Evolutionary conservation across 2,797 vertebrate species (phyloP).

Genomic region (Champsocephalus gunnari): DNA sequence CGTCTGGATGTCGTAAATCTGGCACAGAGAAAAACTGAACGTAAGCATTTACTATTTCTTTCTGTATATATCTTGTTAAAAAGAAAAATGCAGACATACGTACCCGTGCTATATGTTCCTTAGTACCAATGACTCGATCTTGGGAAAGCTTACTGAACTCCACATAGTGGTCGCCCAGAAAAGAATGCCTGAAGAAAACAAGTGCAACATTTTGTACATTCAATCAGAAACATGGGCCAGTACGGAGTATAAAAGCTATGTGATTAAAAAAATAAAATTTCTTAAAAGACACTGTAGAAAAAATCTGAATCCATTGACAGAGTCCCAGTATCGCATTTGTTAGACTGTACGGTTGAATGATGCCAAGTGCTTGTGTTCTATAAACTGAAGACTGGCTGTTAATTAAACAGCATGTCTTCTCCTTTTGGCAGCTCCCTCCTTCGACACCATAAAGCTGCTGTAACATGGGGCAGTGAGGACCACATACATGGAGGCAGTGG

Average conservation of each 20-base stretch:
- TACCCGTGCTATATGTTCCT: conserved; percentile 97
- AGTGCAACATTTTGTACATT: conserved; percentile 25
- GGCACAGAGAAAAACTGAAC: conserved; percentile 17
- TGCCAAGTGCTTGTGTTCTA: conserved; percentile 50
- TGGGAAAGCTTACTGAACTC: conserved; percentile 99
- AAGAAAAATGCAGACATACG: conserved; percentile 77
- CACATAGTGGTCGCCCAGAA: conserved; percentile 97
- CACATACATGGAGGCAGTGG: conserved; percentile 27
- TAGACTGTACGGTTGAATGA: conserved; percentile 55
- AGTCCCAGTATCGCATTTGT: conserved; percentile 41
- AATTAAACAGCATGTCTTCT: conserved; percentile 64
- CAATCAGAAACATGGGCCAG: conserved; percentile 22
- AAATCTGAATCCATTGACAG: conserved; percentile 13
- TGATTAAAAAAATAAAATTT: conserved; percentile 17
- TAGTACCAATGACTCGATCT: conserved; percentile 97
- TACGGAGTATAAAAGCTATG: conserved; percentile 15
- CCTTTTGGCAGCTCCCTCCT: conserved; percentile 37
- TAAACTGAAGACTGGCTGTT: conserved; percentile 58
- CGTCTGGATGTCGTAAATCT: conserved; percentile 99
- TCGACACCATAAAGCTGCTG: conserved; percentile 51
- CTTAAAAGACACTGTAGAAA: conserved; percentile 34
- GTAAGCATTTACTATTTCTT: conserved; percentile 5
- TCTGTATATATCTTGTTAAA: neutral
- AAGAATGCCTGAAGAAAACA: conserved; percentile 91
- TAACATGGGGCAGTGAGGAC: conserved; percentile 12